Conservation (phyloP, 2,113 vertebrate species). For the Axis porcinus region DNA sequence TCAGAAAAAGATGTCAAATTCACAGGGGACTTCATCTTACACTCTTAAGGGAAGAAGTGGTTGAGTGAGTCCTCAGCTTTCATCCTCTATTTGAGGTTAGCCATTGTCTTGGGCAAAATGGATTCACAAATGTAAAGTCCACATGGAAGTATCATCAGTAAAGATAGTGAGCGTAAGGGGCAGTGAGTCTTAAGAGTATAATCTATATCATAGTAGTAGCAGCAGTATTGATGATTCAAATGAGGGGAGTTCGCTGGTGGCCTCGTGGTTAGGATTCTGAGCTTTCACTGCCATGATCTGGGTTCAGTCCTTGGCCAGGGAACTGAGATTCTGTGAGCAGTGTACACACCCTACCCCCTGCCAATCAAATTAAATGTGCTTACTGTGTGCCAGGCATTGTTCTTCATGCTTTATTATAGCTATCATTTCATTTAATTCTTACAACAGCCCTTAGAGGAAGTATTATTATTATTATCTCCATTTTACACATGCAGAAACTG, state of each 20-base stretch:
- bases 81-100: neutral
- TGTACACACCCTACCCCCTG: neutral
- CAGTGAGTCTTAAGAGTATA: neutral
- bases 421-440: slow-evolving; percentile 9
- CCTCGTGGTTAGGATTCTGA: neutral
- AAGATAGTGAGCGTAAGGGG: neutral
- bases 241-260: neutral
- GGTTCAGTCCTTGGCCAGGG: neutral
- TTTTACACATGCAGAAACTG: neutral
- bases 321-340: neutral
- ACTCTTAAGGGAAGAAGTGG: neutral
- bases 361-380: neutral
- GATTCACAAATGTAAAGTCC: neutral
- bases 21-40: neutral
- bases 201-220: neutral
- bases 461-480: neutral
- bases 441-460: neutral
- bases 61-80: neutral
- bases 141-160: neutral
- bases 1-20: slow-evolving; percentile 4
- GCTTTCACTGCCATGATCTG: neutral
- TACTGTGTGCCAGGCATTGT: neutral
- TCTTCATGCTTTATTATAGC: neutral
- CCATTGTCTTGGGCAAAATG: neutral
- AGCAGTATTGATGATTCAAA: neutral